Percentiles rank a stretch among this genome's conserved stretches.
Evolutionary conservation across 2,113 vertebrate genomes (phyloP).

Genomic region (Pterophyllum scalare): DNA sequence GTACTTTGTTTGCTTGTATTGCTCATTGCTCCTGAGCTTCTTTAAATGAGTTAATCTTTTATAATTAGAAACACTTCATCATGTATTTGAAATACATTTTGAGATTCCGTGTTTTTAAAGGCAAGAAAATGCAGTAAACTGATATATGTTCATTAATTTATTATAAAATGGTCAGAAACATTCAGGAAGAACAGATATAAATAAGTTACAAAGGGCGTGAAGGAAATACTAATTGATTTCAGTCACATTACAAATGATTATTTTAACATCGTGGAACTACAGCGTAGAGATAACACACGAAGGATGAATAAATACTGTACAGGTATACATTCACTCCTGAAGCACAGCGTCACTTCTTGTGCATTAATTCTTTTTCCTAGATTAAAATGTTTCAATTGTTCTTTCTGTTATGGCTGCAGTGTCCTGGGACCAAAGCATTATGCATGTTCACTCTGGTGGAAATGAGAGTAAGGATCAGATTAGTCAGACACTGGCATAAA

Average conservation of each 20-base stretch:
- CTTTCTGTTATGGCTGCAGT: not conserved
- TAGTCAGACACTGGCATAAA: not conserved
- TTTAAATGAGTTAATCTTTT: not conserved
- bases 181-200: not conserved
- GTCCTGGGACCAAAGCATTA: accelerated
- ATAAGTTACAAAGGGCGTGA: conserved; percentile 6
- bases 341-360: conserved; percentile 1
- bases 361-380: not conserved
- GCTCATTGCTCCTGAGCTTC: not conserved
- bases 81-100: not conserved
- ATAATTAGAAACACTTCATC: not conserved
- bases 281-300: not conserved
- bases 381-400: not conserved
- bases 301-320: conserved; percentile 75
- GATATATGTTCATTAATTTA: conserved; percentile 28
- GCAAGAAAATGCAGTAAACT: not conserved
- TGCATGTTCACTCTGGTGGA: conserved; percentile 58
- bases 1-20: conserved; percentile 24
- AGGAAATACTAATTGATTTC: not conserved
- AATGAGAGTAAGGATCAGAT: not conserved
- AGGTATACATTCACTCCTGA: conserved; percentile 21
- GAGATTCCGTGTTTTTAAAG: not conserved
- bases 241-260: not conserved
- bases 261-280: not conserved
- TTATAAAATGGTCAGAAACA: conserved; percentile 23